Conservation (phyloP, 2,797 vertebrate species). For the Buceros bicornis region DNA sequence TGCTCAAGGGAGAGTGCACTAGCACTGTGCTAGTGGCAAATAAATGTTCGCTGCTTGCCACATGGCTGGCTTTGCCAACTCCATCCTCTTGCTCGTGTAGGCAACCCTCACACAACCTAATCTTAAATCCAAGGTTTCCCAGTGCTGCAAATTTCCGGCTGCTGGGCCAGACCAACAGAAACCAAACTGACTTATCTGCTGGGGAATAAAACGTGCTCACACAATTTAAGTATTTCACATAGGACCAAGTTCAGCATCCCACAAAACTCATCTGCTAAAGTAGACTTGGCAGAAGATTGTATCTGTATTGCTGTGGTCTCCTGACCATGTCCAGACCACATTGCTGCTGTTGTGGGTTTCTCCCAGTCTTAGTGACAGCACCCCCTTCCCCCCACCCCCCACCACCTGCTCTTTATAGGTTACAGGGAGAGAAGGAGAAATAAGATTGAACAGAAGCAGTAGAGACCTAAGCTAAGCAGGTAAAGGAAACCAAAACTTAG, state of each 20-base stretch:
- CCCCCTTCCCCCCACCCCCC: no score
- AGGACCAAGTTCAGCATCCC: neutral
- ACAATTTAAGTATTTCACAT: neutral
- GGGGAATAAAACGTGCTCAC: neutral
- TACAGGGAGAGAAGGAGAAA: neutral
- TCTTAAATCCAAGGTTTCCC: neutral
- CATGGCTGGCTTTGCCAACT: neutral
- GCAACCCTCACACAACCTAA: neutral
- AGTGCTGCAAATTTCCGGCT: neutral
- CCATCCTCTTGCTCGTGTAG: accelerated
- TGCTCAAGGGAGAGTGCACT: neutral
- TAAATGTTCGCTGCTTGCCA: neutral
- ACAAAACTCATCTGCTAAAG: neutral
- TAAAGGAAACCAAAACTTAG: neutral
- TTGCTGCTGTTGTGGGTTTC: neutral
- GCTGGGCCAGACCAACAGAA: neutral
- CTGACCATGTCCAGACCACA: neutral
- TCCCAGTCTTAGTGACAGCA: neutral
- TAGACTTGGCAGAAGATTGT: neutral
- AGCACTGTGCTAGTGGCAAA: neutral
- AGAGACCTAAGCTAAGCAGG: neutral
- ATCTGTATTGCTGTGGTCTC: neutral
- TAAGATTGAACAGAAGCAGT: neutral
- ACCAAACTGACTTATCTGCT: neutral
- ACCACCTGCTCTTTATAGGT: neutral